Percentiles rank a stretch among this genome's conserved stretches.
Conservation (phyloP, 2,113 vertebrate genomes). For the Pterocles gutturalis region DNA sequence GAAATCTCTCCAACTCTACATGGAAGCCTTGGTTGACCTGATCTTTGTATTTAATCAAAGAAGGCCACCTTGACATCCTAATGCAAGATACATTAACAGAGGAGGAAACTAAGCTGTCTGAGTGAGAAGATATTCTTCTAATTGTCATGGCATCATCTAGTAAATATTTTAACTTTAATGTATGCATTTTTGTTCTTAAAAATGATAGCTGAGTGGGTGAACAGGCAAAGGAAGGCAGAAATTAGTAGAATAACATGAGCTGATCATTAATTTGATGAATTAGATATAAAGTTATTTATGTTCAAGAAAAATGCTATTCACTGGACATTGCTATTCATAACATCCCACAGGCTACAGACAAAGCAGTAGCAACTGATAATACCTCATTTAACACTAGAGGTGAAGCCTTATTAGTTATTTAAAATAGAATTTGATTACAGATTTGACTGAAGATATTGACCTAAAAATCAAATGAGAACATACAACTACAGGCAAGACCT, state of each 20-base stretch:
- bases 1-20: not conserved
- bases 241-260: not conserved
- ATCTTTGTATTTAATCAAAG: not conserved
- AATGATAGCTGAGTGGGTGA: not conserved
- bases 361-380: not conserved
- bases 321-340: not conserved
- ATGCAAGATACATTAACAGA: not conserved
- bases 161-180: not conserved
- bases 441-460: not conserved
- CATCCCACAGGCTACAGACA: not conserved
- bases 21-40: not conserved
- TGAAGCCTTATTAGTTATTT: not conserved
- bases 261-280: not conserved
- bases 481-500: not conserved
- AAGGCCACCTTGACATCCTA: not conserved
- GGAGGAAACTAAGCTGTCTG: not conserved
- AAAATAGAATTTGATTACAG: not conserved
- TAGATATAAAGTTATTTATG: not conserved
- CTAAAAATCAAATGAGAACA: not conserved
- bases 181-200: not conserved
- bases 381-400: not conserved
- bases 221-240: not conserved
- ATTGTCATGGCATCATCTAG: not conserved
- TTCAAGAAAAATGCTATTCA: not conserved
- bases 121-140: not conserved